Evolutionary conservation across 2,888 invertebrate species (phyloP), one percentile per base, ranked within the genome.

Genomic region (Vanessa cardui): DNA sequence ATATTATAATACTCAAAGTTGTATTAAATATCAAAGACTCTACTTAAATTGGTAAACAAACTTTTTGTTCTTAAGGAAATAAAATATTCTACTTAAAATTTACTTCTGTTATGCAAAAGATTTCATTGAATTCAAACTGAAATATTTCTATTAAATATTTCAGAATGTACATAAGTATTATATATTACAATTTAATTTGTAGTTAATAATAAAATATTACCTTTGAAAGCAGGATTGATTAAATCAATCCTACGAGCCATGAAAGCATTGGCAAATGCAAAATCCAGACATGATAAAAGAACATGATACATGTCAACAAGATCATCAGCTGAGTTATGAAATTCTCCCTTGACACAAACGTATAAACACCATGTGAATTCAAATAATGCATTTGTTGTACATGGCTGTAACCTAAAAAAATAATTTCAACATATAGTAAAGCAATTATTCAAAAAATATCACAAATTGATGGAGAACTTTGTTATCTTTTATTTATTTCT

Each of bases 361-460:
- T 98, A 99, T 68, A 99, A 90, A 62, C 97, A 97, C 99, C 99
- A 99, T 76, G 97, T 96, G 82, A 99, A 98, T 82, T 98, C 97
- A 87, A 98, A 98, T 6, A 99, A 91, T 82, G 97, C 97, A 64
- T 95, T 94, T 56, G 96, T 94, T 8, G 96, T 95, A 85, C 98
- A 98, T 44, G 96, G 96, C 46, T 95, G 92, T 62, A 95, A 91
- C 82, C 96, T 97, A 52, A 54, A 60, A 52, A 49, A 45, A 16
- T 9, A 4, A 58, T 26, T 45, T 18, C 16, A 7, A 20, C 12
- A 7, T 58, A 16, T n/a, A 46, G 46, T n/a, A 46, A 46, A n/a
- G 46, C n/a, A n/a, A 46, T 4, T 16, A n/a, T 6, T 2, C 16
- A 2, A 6, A 6, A 46, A 46, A 2, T n/a, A n/a, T 7, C 6